These are phyloP conservation scores for Megaceryle maxima DNA, from an alignment of 2,113 vertebrate species.

Conservation along the genomic window DNA sequence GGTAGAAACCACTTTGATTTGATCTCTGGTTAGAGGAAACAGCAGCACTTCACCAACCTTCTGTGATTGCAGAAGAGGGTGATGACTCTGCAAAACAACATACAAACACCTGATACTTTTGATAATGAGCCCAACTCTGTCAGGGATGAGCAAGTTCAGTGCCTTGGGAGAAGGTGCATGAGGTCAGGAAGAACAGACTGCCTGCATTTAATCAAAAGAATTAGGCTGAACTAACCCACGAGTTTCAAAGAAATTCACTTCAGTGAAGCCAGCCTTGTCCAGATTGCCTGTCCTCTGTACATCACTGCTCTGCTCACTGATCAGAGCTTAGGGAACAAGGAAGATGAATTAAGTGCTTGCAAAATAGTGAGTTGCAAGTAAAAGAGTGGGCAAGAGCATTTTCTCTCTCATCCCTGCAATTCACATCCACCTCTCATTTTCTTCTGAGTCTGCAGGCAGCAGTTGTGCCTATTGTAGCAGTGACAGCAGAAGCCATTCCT, in stretches of 20 bases:
- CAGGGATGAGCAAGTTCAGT: neutral
- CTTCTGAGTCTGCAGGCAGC: neutral
- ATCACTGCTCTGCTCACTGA: neutral
- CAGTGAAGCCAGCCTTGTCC: neutral
- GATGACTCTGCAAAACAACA: neutral
- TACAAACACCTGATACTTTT: neutral
- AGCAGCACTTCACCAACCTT: neutral
- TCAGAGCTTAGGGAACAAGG: neutral
- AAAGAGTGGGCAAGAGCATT: neutral
- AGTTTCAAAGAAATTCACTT: neutral
- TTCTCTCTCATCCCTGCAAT: neutral
- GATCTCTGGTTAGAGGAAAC: neutral
- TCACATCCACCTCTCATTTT: neutral
- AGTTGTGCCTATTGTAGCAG: neutral
- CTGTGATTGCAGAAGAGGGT: neutral
- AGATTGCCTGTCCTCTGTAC: neutral
- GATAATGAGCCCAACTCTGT: neutral
- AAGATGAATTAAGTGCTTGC: neutral
- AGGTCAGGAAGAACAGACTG: neutral
- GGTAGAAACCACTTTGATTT: neutral
- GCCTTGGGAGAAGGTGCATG: neutral
- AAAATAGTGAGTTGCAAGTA: neutral
- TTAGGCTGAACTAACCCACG: neutral
- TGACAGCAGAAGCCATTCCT: neutral
- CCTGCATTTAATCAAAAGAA: neutral